A percentile compares a stretch with the other conserved stretches of the same genome.
Conservation (phyloP, 2,888 invertebrate genomes). For the Sialis fuliginosa region DNA sequence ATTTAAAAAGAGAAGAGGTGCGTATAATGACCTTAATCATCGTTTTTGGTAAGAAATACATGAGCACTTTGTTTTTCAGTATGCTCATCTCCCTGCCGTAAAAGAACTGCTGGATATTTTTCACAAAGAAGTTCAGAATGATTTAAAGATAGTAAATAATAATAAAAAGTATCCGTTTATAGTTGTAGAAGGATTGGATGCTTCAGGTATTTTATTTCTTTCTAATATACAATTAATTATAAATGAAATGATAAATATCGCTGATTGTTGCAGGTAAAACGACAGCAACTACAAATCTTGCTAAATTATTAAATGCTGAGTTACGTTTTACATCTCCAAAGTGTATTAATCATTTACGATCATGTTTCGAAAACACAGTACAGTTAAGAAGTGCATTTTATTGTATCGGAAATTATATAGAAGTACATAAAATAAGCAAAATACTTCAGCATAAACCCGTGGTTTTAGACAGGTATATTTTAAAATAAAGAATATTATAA, state of each 20-base stretch:
- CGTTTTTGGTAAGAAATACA: too few species aligned
- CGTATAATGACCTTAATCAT: too few species aligned
- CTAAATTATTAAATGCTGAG: slow-evolving; percentile 18
- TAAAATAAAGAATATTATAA: neutral
- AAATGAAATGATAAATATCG: slow-evolving; percentile 1
- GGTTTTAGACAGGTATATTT: slow-evolving; percentile 25
- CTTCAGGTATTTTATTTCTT: slow-evolving; percentile 19
- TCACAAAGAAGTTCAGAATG: too few species aligned
- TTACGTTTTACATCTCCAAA: slow-evolving; percentile 23
- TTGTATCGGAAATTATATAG: slow-evolving; percentile 28
- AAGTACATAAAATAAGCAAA: slow-evolving; percentile 20
- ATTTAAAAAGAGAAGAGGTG: too few species aligned
- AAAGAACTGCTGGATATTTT: too few species aligned
- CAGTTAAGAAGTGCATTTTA: slow-evolving; percentile 24
- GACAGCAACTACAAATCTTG: slow-evolving; percentile 19
- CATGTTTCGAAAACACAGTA: slow-evolving; percentile 18
- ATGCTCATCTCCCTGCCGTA: too few species aligned
- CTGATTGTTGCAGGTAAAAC: slow-evolving; percentile 22
- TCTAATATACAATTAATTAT: slow-evolving; percentile 1
- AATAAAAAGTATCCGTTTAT: slow-evolving; percentile 22
- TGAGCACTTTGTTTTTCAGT: too few species aligned
- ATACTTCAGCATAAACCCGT: slow-evolving; percentile 20
- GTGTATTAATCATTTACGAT: slow-evolving; percentile 19
- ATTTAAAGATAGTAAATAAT: neutral
- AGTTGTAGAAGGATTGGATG: slow-evolving; percentile 29